Base-by-base conservation (phyloP, 2,113 vertebrate genomes). In the Malurus cyaneus region DNA sequence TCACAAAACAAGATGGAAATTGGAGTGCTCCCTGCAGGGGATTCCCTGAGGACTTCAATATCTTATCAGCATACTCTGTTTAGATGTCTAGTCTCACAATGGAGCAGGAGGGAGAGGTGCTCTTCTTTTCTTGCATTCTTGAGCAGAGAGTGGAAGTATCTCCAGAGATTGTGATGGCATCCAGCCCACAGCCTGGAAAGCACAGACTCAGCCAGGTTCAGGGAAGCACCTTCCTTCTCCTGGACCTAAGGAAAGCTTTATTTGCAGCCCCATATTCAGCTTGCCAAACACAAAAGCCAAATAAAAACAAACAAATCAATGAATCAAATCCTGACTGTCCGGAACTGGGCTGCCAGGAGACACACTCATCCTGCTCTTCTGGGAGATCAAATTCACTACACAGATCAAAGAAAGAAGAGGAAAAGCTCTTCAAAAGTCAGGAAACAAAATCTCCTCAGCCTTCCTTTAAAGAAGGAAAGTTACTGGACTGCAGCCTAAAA, bases 401-500 rank as follows among this genome's bases (percentile, higher is more conserved):
- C 80, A 96, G 95, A 96, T 97, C 94, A 97, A 96, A 97, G 90
- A 90, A 95, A 86, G 67, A 67, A 94, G 82, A 96, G 96, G 96
- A 97, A 97, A 96, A 94, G 89, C 82, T 88, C 95, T 93, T 96
- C 93, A 96, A 86, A 95, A 96, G 88, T 93, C 96, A 96, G 95
- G 95, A 97, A 97, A 97, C 93, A 95, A 96, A 96, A 95, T 92
- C 14, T 57, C 72, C 89, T 92, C n/a, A 72, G 94, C 88, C 82
- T 96, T 96, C 94, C 85, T 96, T 94, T 96, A 94, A 96, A 97
- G 96, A 94, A 97, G 92, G 94, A 96, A 96, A 95, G 93, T 97
- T 94, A 90, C 93, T 96, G 96, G 96, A 96, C 92, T 15, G 7
- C 89, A 92, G 96, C 96, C 96, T 93, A 78, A 93, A 93, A 90